A percentile compares a stretch with the other conserved stretches of the same genome.
These are phyloP conservation scores for Stratiomys singularior DNA, from an alignment of 2,888 invertebrate genomes.

Conservation along the genomic window DNA sequence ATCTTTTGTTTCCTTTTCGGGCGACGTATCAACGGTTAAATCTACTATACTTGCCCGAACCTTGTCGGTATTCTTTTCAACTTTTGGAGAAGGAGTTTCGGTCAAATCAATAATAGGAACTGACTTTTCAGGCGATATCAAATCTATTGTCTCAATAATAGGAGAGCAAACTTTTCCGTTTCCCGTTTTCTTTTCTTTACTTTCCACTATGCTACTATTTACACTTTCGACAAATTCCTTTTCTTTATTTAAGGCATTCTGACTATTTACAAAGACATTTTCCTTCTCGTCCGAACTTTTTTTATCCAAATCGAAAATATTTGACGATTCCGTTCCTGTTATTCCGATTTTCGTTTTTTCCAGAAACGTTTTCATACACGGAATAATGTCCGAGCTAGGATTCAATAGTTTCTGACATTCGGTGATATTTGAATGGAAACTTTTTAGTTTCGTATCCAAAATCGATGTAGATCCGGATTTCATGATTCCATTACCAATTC, in stretches of 20 bases:
- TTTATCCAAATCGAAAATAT: slow-evolving; percentile 30
- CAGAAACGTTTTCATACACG: slow-evolving; percentile 76
- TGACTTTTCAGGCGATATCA: slow-evolving; percentile 62
- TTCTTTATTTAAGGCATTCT: slow-evolving; percentile 64
- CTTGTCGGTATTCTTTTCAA: slow-evolving; percentile 51
- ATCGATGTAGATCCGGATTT: slow-evolving; percentile 87
- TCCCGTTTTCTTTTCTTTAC: slow-evolving; percentile 54
- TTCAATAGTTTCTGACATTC: slow-evolving; percentile 88
- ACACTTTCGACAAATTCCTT: slow-evolving; percentile 63
- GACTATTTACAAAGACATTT: slow-evolving; percentile 63
- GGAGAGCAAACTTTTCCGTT: slow-evolving; percentile 55
- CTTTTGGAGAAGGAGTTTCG: slow-evolving; percentile 58
- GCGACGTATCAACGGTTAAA: slow-evolving; percentile 35
- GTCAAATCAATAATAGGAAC: slow-evolving; percentile 60
- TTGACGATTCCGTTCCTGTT: slow-evolving; percentile 52
- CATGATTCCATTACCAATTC: slow-evolving; percentile 75
- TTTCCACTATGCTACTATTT: slow-evolving; percentile 61
- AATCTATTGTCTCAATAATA: slow-evolving; percentile 63
- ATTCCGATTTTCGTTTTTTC: slow-evolving; percentile 63
- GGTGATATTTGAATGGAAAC: slow-evolving; percentile 85
- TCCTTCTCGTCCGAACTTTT: slow-evolving; percentile 59
- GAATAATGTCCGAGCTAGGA: slow-evolving; percentile 77
- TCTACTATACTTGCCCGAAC: slow-evolving; percentile 52
- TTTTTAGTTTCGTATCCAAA: slow-evolving; percentile 84
- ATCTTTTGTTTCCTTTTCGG: slow-evolving; percentile 28